These are phyloP conservation scores for Chloroceryle amazona DNA, from an alignment of 2,797 vertebrate species.

Conservation along the genomic window DNA sequence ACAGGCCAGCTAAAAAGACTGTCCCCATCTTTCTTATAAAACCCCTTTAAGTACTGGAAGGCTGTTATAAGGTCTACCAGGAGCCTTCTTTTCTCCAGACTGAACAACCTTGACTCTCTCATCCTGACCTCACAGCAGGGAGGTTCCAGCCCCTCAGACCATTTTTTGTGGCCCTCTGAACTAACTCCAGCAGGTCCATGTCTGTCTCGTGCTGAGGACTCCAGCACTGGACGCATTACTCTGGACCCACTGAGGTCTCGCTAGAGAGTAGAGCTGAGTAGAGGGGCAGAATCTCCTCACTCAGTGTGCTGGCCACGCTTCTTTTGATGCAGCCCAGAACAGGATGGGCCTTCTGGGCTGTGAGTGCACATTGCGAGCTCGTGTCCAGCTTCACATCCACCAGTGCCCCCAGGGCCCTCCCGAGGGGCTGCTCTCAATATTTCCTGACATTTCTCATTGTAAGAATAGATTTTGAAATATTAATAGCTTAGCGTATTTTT, in stretches of 20 bases:
- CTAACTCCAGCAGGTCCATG: not conserved
- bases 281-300: not conserved
- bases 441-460: not conserved
- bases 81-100: not conserved
- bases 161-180: not conserved
- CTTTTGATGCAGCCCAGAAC: no score
- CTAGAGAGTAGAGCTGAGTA: not conserved
- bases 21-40: not conserved
- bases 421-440: not conserved
- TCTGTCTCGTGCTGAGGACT: not conserved
- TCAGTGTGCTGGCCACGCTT: not conserved
- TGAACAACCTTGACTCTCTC: not conserved
- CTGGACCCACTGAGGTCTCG: not conserved
- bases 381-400: not conserved
- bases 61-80: not conserved
- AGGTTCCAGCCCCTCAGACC: not conserved
- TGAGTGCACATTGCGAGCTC: not conserved
- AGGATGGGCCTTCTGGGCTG: not conserved
- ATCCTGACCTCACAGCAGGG: not conserved
- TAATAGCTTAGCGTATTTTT: not conserved
- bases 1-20: not conserved
- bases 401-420: not conserved
- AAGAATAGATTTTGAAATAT: not conserved
- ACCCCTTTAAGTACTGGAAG: not conserved
- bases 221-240: not conserved